Evolutionary conservation across 2,797 vertebrate genomes (phyloP).

Genomic region (Myotis findleyi): DNA sequence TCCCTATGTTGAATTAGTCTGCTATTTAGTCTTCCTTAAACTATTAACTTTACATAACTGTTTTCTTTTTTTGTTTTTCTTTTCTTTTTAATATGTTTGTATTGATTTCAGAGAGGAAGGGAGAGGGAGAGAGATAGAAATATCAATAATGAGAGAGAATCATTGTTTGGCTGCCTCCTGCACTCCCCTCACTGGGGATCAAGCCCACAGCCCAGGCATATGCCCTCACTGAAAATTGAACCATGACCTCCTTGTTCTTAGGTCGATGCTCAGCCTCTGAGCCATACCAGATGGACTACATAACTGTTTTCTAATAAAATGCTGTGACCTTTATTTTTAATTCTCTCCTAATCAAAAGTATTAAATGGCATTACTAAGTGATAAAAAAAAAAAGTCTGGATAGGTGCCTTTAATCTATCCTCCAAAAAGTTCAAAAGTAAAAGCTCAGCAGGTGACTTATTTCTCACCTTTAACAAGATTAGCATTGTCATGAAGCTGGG

Average conservation of each 20-base stretch:
- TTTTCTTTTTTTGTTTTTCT: not conserved
- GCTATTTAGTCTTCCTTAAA: not conserved
- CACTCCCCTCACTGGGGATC: too few species aligned
- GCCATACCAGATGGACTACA: too few species aligned
- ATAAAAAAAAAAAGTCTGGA: conserved; percentile 60
- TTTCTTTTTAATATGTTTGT: too few species aligned
- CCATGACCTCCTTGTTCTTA: too few species aligned
- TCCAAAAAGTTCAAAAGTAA: conserved; percentile 66
- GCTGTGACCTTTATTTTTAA: not conserved
- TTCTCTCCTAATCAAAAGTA: conserved; percentile 36
- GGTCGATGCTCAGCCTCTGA: too few species aligned
- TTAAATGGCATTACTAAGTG: conserved; percentile 63
- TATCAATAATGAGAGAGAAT: too few species aligned
- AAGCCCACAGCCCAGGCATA: too few species aligned
- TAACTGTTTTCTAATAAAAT: not conserved
- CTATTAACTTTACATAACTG: not conserved
- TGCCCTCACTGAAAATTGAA: too few species aligned
- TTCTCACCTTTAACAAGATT: conserved; percentile 74
- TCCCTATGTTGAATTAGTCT: not conserved
- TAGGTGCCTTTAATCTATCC: conserved; percentile 75
- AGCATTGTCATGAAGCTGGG: conserved; percentile 33
- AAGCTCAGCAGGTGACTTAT: conserved; percentile 73
- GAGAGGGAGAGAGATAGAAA: too few species aligned
- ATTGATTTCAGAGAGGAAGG: too few species aligned
- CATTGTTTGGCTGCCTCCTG: too few species aligned